Base-by-base conservation (phyloP, 2,113 vertebrate genomes). In the Pygoscelis antarcticus region DNA sequence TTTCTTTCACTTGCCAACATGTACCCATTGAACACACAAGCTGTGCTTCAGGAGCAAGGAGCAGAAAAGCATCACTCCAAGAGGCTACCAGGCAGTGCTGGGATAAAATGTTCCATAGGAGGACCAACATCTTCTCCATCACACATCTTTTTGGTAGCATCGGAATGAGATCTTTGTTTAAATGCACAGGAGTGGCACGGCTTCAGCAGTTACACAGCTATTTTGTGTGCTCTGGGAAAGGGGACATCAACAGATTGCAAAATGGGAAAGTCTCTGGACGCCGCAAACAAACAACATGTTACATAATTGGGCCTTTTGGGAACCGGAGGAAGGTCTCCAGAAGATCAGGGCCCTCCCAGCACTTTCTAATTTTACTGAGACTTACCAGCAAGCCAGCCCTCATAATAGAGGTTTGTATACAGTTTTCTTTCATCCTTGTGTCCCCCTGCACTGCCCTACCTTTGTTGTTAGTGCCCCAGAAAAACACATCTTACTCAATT, bases 241-340 rank as follows among this genome's bases (percentile, higher is more conserved):
- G 87, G 72, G 17, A 81, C 64, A 71, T 77, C 87, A 96, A 95
- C 83, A 91, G 38, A 93, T 55, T 92, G 62, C 92, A 90, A 70
- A 94, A 94, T 5, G 42, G 61, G 69, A 42, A 93, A 57, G 58
- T 58, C 70, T 83, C 47, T 65, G 74, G 94, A 72, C 3, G 5
- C 66, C 13, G 58, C 72, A 87, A 93, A 87, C 62, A 91, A 96
- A 92, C 64, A 55, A 51, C 51, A 68, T 1, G 40, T 95, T 96
- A 96, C 2, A 2, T 93, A 97, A 97, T 25, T 42, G 52, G 77
- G 80, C 83, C 70, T 88, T 72, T 60, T 52, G 77, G 91, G 92
- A 91, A 61, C 46, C 10, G 10, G 61, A 65, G 54, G 71, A 90
- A 95, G 64, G 42, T 92, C 92, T 97, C 78, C 87, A 89, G 66